Base-by-base conservation (phyloP, 2,797 vertebrate genomes). In the Rhodeus uyekii region DNA sequence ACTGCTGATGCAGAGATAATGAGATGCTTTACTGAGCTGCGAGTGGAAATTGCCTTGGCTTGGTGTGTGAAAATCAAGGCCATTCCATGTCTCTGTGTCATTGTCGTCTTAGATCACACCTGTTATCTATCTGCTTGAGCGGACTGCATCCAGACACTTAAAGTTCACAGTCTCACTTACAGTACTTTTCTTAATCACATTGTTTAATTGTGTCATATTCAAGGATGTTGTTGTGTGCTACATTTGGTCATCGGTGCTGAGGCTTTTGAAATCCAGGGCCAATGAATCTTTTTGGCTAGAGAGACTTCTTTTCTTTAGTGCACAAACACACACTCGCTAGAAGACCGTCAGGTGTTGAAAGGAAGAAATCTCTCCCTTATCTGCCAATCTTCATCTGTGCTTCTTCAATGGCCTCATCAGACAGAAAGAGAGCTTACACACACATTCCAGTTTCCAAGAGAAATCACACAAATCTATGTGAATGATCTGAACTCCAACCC, bases 241-340 rank as follows among this genome's bases (percentile, higher is more conserved):
- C 44, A 36, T 85, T 80, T 46, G 36, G 36, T 58, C 13, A 14
- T 67, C 75, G 27, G 39, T 44, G 34, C 58, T n/a, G 32, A 60
- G n/a, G 58, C n/a, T 10, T 83, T 78, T 69, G 60, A 78, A 80
- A 76, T 44, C 34, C 69, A 72, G 79, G 65, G 44, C 36, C 55
- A 76, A 8, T 80, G 85, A 84, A 36, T 92, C 90, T 90, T 92
- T 94, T 92, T 92, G 90, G 84, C 90, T 88, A 92, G 92, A 88
- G 91, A 92, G 91, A 92, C 36, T 50, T 93, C 86, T 89, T 87
- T 87, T 36, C 22, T 85, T 75, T 65, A 72, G 83, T 29, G 68
- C 78, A 72, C 68, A 67, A 68, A 86, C 80, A 78, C 83, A 76
- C 89, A 89, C 88, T 87, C 16, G 38, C 63, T 55, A 80, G 77